Conservation (phyloP, 2,797 vertebrate genomes). For the Microchirus variegatus region DNA sequence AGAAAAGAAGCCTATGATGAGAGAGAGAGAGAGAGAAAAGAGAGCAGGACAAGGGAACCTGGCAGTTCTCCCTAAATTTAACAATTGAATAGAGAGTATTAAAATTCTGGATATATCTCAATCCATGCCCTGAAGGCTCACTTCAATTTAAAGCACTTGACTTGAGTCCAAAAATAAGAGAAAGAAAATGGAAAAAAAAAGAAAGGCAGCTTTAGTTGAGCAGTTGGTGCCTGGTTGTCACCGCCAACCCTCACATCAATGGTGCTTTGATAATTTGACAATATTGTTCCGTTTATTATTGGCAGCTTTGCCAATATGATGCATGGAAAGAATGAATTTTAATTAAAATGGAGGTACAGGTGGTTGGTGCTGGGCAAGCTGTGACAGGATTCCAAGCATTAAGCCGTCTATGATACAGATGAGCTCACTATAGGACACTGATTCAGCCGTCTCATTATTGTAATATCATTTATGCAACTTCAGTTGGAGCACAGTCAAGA, state of each 20-base stretch:
- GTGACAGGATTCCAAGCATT: conserved; percentile 47
- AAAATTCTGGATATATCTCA: conserved; percentile 71
- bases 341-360: conserved; percentile 49
- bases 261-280: conserved; percentile 56
- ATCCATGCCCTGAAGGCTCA: conserved; percentile 57
- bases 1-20: conserved; percentile 24
- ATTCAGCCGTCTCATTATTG: conserved; percentile 27
- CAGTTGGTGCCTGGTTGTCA: conserved; percentile 46
- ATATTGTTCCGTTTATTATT: conserved; percentile 53
- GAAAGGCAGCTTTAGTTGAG: conserved; percentile 41
- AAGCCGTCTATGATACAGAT: conserved; percentile 17
- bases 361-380: conserved; percentile 46
- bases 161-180: conserved; percentile 47
- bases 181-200: background rate
- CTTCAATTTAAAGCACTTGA: conserved; percentile 70
- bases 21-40: background rate
- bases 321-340: conserved; percentile 35
- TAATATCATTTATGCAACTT: background rate
- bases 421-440: conserved; percentile 26
- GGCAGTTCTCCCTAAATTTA: conserved; percentile 58
- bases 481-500: background rate
- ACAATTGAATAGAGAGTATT: conserved; percentile 65
- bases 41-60: conserved; percentile 23
- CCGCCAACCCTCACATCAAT: conserved; percentile 40
- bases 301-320: conserved; percentile 41